Conservation (phyloP, 2,888 invertebrate genomes). For the Archips crataeganus region DNA sequence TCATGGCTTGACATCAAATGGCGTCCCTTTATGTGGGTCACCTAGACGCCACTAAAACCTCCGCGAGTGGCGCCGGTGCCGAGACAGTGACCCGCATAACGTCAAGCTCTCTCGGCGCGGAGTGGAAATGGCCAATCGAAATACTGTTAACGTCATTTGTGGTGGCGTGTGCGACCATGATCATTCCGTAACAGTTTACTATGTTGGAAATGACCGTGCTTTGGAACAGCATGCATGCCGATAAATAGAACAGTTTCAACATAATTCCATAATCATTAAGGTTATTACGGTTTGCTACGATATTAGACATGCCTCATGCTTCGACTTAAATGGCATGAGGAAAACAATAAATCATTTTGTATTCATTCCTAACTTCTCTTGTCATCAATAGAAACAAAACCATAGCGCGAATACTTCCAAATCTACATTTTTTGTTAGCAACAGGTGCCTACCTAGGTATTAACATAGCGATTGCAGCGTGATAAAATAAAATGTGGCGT, state of each 20-base stretch:
- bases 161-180: conserved; percentile 38
- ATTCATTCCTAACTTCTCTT: conserved; percentile 2
- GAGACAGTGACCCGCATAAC: conserved; percentile 34
- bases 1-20: conserved; percentile 28
- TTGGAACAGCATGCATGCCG: conserved; percentile 25
- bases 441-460: neutral
- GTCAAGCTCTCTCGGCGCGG: conserved; percentile 39
- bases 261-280: conserved; percentile 35
- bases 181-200: conserved; percentile 35
- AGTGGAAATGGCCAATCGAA: conserved; percentile 40
- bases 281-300: conserved; percentile 26
- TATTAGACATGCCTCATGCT: conserved; percentile 18
- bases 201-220: conserved; percentile 29
- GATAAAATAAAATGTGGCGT: neutral
- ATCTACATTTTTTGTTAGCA: neutral
- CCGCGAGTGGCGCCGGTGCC: conserved; percentile 38
- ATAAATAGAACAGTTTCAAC: conserved; percentile 42
- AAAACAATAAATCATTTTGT: conserved; percentile 24
- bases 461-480: neutral
- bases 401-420: neutral
- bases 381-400: conserved; percentile 1
- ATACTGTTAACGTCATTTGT: conserved; percentile 41
- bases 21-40: conserved; percentile 46
- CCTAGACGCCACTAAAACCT: conserved; percentile 36
- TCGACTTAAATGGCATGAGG: conserved; percentile 13